phyloP scores from a whole-genome alignment of 2,113 vertebrate species.

The Petroica traversi region DNA sequence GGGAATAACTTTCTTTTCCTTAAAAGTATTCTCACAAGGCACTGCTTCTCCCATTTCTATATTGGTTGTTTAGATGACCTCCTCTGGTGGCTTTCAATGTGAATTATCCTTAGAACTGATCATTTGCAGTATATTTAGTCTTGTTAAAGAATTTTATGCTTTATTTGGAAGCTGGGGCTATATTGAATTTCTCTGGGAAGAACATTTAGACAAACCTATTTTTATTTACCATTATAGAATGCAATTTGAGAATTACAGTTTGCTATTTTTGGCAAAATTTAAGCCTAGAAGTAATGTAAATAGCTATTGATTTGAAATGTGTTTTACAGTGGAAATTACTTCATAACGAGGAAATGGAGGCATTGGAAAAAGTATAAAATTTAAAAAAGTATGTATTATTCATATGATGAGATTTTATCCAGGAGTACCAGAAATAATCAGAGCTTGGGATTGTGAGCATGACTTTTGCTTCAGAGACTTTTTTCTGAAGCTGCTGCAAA shows the following conservation, averaged over 20 bases:
- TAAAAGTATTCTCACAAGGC: neutral
- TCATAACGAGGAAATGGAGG: neutral
- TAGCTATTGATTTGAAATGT: slow-evolving; percentile 25
- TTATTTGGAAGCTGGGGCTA: neutral
- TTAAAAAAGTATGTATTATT: neutral
- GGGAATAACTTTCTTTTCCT: neutral
- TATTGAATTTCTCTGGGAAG: neutral
- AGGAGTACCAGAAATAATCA: neutral
- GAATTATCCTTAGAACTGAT: neutral
- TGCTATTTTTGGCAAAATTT: neutral
- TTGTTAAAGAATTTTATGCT: neutral
- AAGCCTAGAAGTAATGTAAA: neutral
- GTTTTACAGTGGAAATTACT: neutral
- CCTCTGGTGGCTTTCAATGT: neutral
- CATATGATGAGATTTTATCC: neutral
- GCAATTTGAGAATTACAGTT: neutral
- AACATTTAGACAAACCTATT: neutral
- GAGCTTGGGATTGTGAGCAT: neutral
- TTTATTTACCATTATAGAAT: neutral
- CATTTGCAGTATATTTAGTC: neutral
- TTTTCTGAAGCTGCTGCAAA: neutral
- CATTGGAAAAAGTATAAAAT: neutral
- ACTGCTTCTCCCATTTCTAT: neutral
- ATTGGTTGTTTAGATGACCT: neutral
- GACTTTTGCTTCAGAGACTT: neutral